Evolutionary conservation across 2,888 invertebrate species (phyloP), one percentile per base, ranked within the genome.

Genomic region (Harpalus rubripes): DNA sequence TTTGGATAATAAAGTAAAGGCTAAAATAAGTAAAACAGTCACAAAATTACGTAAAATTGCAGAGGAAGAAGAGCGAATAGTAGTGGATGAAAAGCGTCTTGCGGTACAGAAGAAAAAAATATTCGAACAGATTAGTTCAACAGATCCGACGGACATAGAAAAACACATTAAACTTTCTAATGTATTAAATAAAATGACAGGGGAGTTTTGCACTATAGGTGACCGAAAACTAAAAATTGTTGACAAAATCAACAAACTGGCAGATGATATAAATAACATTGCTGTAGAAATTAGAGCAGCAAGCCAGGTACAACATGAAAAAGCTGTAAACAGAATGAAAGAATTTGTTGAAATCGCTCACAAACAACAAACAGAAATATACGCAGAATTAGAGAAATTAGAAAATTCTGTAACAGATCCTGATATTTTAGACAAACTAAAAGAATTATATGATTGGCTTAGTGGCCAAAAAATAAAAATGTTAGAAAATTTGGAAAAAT

Each of bases 61-160:
- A 12, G 86, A 87, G 18, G 87, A 87, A 78, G 88, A 88, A 86
- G 88, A 88, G 65, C 85, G 88, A 3, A 88, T 88, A 86, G 85
- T 88, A 18, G 87, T 87, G n/a, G 89, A 89, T 78, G 88, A 88
- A 87, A 89, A 88, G 86, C 87, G 87, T 5, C 85, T 89, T 15
- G 87, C 87, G 10, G 88, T 88, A 0, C 89, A 88, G 85, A 88
- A 88, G 85, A 86, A 88, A 8, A 90, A 89, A 88, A 87, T 90
- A 1, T 85, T 87, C 82, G 89, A 89, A 86, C 87, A 88, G 22
- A 87, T 89, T 2, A 85, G 63, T 32, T 59, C 41, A 56, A 41
- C 85, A n/a, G 85, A 79, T 16, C n/a, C 68, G 16, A 59, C 16
- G 32, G 61, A 85, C 39, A 80, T 80, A 10, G 85, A 85, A n/a